Conservation (phyloP, 2,113 vertebrate species). For the Corythornis madagascariensis region DNA sequence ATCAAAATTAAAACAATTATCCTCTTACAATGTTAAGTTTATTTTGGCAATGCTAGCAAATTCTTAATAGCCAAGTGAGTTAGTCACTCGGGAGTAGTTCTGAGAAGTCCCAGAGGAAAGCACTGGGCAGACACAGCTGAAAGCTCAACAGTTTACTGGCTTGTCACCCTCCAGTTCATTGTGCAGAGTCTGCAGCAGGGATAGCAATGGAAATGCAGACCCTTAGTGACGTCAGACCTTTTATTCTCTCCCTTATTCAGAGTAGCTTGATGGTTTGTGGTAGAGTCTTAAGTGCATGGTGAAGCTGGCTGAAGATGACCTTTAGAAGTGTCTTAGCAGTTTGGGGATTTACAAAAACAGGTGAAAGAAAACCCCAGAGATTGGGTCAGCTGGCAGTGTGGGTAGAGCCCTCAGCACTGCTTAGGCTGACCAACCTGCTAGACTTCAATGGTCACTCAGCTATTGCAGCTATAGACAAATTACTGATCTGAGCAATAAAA, state of each 20-base stretch:
- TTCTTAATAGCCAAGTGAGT: background rate
- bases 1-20: slow-evolving; percentile 50
- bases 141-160: background rate
- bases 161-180: background rate
- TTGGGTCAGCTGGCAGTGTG: background rate
- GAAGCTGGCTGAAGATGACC: background rate
- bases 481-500: background rate
- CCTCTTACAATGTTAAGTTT: slow-evolving; percentile 34
- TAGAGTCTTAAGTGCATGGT: background rate
- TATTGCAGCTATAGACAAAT: background rate
- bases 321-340: background rate
- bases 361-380: background rate
- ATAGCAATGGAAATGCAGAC: background rate
- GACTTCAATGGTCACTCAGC: background rate
- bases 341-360: background rate
- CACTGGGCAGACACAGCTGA: background rate
- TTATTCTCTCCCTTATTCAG: background rate
- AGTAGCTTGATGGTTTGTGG: background rate
- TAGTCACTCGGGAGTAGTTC: background rate
- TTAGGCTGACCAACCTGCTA: background rate
- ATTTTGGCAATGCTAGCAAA: slow-evolving; percentile 28
- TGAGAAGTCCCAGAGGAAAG: background rate
- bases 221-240: background rate
- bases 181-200: background rate
- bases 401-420: background rate